phyloP scores from a whole-genome alignment of 2,113 vertebrate genomes.

The Myrmecobius fasciatus region DNA sequence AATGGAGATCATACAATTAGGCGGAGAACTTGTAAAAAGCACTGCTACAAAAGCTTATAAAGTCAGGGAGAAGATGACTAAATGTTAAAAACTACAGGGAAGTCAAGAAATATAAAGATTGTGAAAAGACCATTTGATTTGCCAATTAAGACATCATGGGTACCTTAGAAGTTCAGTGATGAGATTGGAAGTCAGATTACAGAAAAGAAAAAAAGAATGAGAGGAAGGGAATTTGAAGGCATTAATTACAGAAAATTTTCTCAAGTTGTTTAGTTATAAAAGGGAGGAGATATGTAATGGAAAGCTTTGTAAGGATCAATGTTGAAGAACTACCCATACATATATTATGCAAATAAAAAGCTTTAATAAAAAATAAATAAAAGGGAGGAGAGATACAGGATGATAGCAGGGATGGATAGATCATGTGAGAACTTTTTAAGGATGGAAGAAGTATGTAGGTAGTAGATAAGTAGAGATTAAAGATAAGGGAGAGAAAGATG shows the following conservation, averaged over 20 bases:
- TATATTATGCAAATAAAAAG: no score
- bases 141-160: neutral
- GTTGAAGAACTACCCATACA: no score
- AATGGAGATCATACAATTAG: neutral
- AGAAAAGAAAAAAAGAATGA: neutral
- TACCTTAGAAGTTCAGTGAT: neutral
- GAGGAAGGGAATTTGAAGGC: neutral
- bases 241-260: no score
- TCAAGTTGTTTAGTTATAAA: neutral
- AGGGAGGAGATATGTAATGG: neutral
- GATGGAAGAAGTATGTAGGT: neutral
- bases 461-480: neutral
- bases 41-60: no score
- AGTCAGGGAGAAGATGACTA: no score
- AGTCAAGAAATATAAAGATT: neutral
- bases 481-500: no score
- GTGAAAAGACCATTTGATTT: neutral
- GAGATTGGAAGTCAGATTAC: neutral
- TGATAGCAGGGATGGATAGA: neutral
- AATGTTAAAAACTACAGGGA: neutral
- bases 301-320: no score
- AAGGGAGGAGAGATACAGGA: neutral
- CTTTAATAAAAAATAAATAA: no score
- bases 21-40: neutral
- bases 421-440: neutral